Base-by-base conservation (phyloP, 2,113 vertebrate genomes). In the Dunckerocampus dactyliophorus region DNA sequence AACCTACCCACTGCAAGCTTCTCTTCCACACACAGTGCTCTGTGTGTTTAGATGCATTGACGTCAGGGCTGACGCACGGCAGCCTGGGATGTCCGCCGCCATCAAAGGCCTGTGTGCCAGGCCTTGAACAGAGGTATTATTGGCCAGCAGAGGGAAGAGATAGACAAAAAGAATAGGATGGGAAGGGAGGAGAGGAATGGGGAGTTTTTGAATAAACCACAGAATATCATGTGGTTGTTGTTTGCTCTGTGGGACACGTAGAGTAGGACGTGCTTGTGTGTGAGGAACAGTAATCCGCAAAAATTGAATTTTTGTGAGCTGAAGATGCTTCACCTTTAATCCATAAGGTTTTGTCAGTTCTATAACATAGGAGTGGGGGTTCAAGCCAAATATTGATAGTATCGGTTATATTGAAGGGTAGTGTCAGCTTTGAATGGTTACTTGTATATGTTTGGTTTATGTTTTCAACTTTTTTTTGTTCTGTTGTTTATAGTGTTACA, bases 31-130 rank as follows among this genome's bases (percentile, higher is more conserved):
- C 62, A 82, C 64, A 79, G 62, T 56, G 58, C 59, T 46, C 59
- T 46, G 55, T 77, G 51, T 80, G 72, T 75, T 67, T 65, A 52
- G 45, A 50, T 47, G 51, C 57, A 69, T 63, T 82, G 80, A 79
- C 73, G 76, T 82, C 80, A 82, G 12, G 17, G 52, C 55, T 80
- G 77, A 80, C 74, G 69, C 74, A 77, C 48, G 34, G 58, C 46
- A 14, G 68, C 56, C 66, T 57, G 63, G 71, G 72, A 77, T 59
- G 66, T 72, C 57, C 49, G 16, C 53, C 52, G 47, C 59, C 60
- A 71, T 67, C 66, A 72, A 70, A 65, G 63, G 69, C 65, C 63
- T 68, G 62, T 54, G 63, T 54, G 47, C 58, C 42, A 22, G 28
- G 39, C 24, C 58, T 20, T 62, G 45, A 67, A 66, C 59, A 54